Percentiles rank a stretch among this genome's conserved stretches.
Evolutionary conservation across 1,140 invertebrate genomes (phyloP).

Genomic region (Zaprionus ghesquierei): DNA sequence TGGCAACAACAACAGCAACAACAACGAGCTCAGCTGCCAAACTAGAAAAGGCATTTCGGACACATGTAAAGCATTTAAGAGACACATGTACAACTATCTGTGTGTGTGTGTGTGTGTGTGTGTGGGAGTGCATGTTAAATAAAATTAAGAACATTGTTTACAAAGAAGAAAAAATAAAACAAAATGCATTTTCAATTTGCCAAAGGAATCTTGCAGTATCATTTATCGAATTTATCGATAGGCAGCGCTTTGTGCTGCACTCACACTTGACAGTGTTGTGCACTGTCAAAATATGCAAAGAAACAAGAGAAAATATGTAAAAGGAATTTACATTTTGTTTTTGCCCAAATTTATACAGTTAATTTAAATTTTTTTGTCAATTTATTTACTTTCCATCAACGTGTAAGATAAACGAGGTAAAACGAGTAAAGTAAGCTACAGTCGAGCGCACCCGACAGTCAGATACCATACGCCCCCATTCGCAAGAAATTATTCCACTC

Average conservation of each 20-base stretch:
- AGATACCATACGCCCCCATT: too few species aligned
- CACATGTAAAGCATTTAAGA: slow-evolving; percentile 18
- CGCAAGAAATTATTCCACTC: too few species aligned
- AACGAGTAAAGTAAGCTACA: too few species aligned
- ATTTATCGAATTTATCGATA: background rate
- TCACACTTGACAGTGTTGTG: background rate
- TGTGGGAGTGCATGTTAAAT: slow-evolving; percentile 5
- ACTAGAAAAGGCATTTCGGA: slow-evolving; percentile 23
- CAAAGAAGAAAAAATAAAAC: background rate
- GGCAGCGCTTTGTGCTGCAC: background rate
- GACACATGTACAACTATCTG: background rate
- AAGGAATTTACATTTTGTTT: background rate
- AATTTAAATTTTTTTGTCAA: background rate
- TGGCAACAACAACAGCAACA: background rate
- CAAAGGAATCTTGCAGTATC: background rate
- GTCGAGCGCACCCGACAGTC: too few species aligned
- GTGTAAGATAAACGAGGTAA: too few species aligned
- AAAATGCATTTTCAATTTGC: too few species aligned
- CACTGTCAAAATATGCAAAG: background rate
- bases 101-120: background rate
- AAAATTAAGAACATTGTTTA: slow-evolving; percentile 14
- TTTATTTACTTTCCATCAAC: background rate
- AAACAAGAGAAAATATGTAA: background rate
- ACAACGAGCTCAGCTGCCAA: slow-evolving; percentile 2
- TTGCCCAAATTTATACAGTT: background rate